Evolutionary conservation across 1,140 invertebrate genomes (phyloP).

Genomic region (Oppia nitens): DNA sequence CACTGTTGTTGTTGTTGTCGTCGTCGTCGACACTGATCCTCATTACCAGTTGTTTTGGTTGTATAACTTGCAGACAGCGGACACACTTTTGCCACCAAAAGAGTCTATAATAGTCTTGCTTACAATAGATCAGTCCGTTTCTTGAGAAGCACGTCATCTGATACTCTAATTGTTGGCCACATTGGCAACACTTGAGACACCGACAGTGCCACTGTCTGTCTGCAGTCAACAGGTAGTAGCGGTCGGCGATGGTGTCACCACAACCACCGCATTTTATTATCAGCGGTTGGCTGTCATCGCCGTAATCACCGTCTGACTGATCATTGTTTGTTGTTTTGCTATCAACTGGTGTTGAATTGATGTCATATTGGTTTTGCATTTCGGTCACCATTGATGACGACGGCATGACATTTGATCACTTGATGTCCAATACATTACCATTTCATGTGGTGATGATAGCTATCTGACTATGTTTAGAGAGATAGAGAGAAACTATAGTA

Average conservation of each 20-base stretch:
- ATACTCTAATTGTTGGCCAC: neutral
- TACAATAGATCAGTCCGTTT: neutral
- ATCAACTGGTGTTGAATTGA: too few relatives aligned
- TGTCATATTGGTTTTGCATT: too few relatives aligned
- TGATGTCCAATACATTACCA: too few relatives aligned
- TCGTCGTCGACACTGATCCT: conserved; percentile 57
- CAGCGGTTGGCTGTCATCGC: too few relatives aligned
- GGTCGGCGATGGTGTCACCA: neutral
- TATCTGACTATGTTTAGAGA: too few relatives aligned
- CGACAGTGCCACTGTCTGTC: neutral
- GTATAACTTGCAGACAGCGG: conserved; percentile 59
- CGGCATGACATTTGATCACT: too few relatives aligned
- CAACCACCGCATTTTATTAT: neutral
- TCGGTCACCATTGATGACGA: too few relatives aligned
- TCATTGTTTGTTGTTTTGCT: too few relatives aligned
- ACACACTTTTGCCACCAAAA: conserved; percentile 50
- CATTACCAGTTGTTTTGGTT: conserved; percentile 76
- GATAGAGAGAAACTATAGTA: too few relatives aligned
- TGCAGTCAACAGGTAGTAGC: neutral
- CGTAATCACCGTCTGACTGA: too few relatives aligned
- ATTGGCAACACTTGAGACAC: neutral
- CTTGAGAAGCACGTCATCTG: neutral
- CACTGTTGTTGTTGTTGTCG: too few relatives aligned
- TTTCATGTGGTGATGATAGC: too few relatives aligned
- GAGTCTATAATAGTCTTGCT: conserved; percentile 22